Percentiles rank a stretch among this genome's conserved stretches.
phyloP scores from a whole-genome alignment of 1,140 invertebrate genomes.

The Batillaria attramentaria region DNA sequence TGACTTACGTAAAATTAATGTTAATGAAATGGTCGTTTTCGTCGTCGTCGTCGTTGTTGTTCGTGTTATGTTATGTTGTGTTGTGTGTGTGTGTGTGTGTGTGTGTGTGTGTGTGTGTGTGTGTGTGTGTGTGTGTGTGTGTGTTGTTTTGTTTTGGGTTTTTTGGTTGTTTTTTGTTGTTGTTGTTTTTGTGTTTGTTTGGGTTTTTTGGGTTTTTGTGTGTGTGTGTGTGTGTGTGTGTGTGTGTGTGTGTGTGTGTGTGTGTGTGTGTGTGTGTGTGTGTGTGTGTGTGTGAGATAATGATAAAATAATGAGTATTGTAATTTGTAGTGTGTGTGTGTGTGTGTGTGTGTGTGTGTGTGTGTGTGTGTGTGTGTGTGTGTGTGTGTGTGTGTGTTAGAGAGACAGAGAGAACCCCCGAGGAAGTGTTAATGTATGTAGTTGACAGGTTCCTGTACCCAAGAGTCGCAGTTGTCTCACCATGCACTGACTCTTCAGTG shows the following conservation, averaged over 20 bases:
- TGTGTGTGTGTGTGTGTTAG: neutral
- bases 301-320: neutral
- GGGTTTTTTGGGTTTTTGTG: neutral
- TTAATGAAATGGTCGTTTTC: neutral
- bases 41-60: neutral
- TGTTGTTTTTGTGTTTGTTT: neutral
- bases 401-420: no score
- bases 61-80: neutral
- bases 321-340: neutral
- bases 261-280: constrained; percentile 7
- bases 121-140: constrained; percentile 2
- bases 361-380: neutral
- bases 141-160: neutral
- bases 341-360: neutral
- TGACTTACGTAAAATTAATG: neutral
- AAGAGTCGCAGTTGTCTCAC: no score
- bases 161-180: neutral
- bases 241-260: constrained; percentile 8
- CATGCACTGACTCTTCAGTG: no score
- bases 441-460: no score
- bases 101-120: neutral
- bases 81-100: neutral
- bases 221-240: constrained; percentile 9
- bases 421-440: no score
- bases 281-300: neutral